Evolutionary conservation across 2,888 invertebrate species (phyloP).

Genomic region (Leucozona laternaria): DNA sequence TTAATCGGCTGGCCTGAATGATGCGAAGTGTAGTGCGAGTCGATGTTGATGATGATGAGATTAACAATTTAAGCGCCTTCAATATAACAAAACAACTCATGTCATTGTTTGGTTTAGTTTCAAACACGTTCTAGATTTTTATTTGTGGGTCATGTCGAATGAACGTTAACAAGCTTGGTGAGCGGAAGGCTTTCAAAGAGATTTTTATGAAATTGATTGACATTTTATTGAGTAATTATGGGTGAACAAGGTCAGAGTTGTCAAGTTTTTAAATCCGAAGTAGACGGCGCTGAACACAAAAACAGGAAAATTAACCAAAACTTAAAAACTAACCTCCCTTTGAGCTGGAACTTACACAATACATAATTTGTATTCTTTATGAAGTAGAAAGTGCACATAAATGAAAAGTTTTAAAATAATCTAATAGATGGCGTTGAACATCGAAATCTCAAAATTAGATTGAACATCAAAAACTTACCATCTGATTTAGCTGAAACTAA

Average conservation of each 20-base stretch:
- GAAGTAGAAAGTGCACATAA: too few species aligned
- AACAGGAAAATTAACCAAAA: too few species aligned
- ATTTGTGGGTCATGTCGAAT: slow-evolving; percentile 54
- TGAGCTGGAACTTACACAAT: too few species aligned
- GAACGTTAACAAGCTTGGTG: slow-evolving; percentile 41
- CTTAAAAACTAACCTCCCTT: too few species aligned
- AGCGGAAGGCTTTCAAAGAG: slow-evolving; percentile 5
- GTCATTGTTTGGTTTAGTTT: slow-evolving; percentile 57
- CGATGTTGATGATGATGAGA: slow-evolving; percentile 26
- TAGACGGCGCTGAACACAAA: too few species aligned
- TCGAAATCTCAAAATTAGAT: too few species aligned
- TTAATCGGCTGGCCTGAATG: slow-evolving; percentile 38
- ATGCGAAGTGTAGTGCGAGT: slow-evolving; percentile 22
- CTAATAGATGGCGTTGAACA: too few species aligned
- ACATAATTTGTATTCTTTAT: too few species aligned
- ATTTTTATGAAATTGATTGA: slow-evolving; percentile 17
- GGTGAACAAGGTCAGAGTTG: slow-evolving; percentile 17
- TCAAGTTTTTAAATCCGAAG: too few species aligned
- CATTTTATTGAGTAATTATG: slow-evolving; percentile 6
- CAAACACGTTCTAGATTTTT: slow-evolving; percentile 22
- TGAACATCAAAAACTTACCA: too few species aligned
- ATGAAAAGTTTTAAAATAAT: too few species aligned
- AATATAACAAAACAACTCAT: slow-evolving; percentile 11
- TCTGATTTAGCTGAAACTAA: too few species aligned
- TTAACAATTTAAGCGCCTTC: slow-evolving; percentile 55